Percentiles rank a stretch among this genome's conserved stretches.
Conservation (phyloP, 2,113 vertebrate genomes). For the Limanda limanda region DNA sequence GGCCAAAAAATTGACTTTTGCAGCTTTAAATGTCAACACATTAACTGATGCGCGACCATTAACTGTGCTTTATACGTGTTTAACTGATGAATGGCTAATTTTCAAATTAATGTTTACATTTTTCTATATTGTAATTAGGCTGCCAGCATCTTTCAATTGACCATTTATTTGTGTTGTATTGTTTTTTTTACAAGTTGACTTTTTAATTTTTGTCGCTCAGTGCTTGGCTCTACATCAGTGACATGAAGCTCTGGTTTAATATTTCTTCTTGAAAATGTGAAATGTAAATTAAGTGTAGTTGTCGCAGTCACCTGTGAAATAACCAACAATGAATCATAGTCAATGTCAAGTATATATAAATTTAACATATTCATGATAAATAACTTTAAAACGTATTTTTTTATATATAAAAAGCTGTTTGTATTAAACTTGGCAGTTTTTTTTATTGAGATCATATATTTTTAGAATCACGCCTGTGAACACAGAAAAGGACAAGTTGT, state of each 20-base stretch:
- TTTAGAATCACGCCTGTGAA: neutral
- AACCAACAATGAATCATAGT: neutral
- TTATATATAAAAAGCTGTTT: too few species aligned
- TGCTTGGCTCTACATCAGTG: slow-evolving; percentile 3
- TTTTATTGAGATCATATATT: neutral
- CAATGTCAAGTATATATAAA: neutral
- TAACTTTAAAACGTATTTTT: too few species aligned
- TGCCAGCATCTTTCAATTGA: neutral
- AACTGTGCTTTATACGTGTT: slow-evolving; percentile 4
- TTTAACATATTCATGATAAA: neutral
- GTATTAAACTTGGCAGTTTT: neutral
- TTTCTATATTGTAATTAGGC: slow-evolving; percentile 2
- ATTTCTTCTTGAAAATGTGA: neutral
- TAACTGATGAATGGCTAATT: neutral
- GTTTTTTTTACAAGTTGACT: slow-evolving; percentile 5
- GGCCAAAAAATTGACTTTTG: neutral
- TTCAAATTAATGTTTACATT: slow-evolving; percentile 42
- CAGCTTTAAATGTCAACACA: neutral
- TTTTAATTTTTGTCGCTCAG: neutral
- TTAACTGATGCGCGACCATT: neutral
- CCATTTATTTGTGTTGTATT: too few species aligned
- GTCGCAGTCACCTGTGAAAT: neutral
- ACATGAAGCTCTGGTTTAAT: neutral
- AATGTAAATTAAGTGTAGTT: neutral
- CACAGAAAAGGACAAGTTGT: neutral